Evolutionary conservation across 2,888 invertebrate genomes (phyloP).

Genomic region (Dasysyrphus tricinctus): DNA sequence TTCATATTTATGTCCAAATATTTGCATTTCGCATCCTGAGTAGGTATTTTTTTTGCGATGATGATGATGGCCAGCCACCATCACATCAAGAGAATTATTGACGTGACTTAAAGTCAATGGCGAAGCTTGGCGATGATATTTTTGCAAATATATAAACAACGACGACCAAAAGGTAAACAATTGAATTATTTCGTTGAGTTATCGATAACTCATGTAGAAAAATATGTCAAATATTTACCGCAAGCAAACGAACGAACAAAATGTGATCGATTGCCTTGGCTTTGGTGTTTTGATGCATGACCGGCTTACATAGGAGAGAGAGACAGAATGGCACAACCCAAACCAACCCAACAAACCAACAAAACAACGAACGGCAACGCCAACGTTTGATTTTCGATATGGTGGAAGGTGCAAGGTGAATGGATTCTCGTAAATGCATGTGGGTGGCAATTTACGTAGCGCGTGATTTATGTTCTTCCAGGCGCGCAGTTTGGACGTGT

Average conservation of each 20-base stretch:
- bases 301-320: conserved; percentile 24
- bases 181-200: conserved; percentile 75
- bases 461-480: conserved; percentile 67
- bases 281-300: conserved; percentile 72
- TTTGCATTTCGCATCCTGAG: conserved; percentile 65
- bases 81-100: conserved; percentile 6
- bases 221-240: conserved; percentile 75
- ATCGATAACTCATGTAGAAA: conserved; percentile 75
- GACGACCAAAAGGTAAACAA: conserved; percentile 63
- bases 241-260: conserved; percentile 35
- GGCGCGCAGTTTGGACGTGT: conserved; percentile 57
- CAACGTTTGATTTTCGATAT: not conserved
- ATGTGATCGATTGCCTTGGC: conserved; percentile 66
- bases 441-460: conserved; percentile 73
- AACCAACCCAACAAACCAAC: not conserved
- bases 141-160: conserved; percentile 59
- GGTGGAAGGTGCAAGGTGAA: conserved; percentile 40
- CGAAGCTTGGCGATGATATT: conserved; percentile 45
- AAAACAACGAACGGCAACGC: not conserved
- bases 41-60: not conserved
- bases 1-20: conserved; percentile 69
- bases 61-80: not conserved
- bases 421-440: conserved; percentile 51
- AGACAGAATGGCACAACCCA: not conserved
- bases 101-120: conserved; percentile 17